Evolutionary conservation across 2,797 vertebrate genomes (phyloP).

Genomic region (Perdix hodgsoniae): DNA sequence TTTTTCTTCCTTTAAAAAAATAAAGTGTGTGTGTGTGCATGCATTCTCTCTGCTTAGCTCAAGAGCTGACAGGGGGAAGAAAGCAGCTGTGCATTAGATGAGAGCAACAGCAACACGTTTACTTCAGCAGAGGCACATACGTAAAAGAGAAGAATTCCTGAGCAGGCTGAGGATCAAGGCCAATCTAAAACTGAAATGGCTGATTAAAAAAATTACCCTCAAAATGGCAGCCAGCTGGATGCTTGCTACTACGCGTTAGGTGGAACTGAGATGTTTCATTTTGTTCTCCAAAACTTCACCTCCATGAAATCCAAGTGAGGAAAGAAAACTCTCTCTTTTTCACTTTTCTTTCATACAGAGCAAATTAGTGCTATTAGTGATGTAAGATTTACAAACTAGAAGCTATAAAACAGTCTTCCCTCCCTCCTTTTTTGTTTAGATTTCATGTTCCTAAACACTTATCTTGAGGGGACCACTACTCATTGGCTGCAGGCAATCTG

Average conservation of each 20-base stretch:
- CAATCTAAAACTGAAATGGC: conserved; percentile 70
- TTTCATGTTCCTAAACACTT: neutral
- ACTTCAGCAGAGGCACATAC: conserved; percentile 42
- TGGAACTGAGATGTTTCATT: conserved; percentile 28
- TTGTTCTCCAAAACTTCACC: conserved; percentile 37
- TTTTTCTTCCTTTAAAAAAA: neutral
- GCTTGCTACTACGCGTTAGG: conserved; percentile 52
- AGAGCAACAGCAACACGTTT: conserved; percentile 31
- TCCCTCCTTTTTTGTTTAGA: conserved; percentile 34
- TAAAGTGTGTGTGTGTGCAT: neutral
- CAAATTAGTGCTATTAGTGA: conserved; percentile 34
- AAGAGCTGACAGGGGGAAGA: conserved; percentile 47
- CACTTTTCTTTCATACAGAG: conserved; percentile 20
- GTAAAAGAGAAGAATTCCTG: conserved; percentile 42
- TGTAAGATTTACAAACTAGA: conserved; percentile 8
- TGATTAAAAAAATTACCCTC: conserved; percentile 68
- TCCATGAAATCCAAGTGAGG: conserved; percentile 9
- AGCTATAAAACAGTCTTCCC: neutral
- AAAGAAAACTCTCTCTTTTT: conserved; percentile 12
- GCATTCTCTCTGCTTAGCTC: conserved; percentile 27
- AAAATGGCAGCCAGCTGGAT: conserved; percentile 73
- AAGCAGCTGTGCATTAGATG: conserved; percentile 30
- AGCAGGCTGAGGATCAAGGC: conserved; percentile 50
- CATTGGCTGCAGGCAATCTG: neutral
- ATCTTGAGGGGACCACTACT: neutral